phyloP scores from a whole-genome alignment of 2,113 vertebrate species.

The Tragulus kanchil region DNA sequence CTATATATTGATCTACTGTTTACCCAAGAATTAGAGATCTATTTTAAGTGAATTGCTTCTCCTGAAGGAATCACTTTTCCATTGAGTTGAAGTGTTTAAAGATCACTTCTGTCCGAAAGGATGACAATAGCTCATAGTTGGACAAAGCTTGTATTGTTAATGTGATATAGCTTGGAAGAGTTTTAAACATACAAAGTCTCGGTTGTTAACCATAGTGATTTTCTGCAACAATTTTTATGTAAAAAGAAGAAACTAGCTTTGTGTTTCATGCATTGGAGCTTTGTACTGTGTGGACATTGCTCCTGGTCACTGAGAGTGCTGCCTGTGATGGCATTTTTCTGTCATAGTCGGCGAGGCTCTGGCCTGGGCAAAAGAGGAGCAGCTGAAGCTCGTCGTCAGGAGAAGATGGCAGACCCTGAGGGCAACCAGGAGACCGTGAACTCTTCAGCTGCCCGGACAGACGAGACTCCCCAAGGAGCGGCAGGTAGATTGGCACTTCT shows the following conservation, averaged over 20 bases:
- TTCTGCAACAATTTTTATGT: conserved; percentile 74
- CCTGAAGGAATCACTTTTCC: conserved; percentile 8
- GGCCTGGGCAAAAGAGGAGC: conserved; percentile 99
- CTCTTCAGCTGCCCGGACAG: conserved; percentile 95
- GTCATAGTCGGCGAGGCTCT: conserved; percentile 98
- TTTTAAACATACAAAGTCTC: conserved; percentile 73
- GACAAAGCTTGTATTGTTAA: conserved; percentile 70
- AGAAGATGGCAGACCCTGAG: conserved; percentile 99
- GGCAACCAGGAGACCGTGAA: conserved; percentile 99
- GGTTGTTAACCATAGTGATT: conserved; percentile 65
- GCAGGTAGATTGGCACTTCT: conserved; percentile 90
- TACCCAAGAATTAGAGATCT: conserved; percentile 23
- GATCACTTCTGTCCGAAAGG: conserved; percentile 47
- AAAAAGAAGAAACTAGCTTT: conserved; percentile 80
- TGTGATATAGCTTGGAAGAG: conserved; percentile 56
- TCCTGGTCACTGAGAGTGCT: conserved; percentile 53
- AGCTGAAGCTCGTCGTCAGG: conserved; percentile 99
- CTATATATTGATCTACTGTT: neutral
- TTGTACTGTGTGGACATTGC: conserved; percentile 68
- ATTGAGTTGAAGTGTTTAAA: conserved; percentile 68
- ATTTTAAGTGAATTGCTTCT: conserved; percentile 46
- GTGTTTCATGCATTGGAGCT: conserved; percentile 76
- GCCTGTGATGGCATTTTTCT: conserved; percentile 64
- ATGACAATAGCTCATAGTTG: conserved; percentile 53
- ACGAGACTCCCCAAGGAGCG: conserved; percentile 98